A percentile compares a stretch with the other conserved stretches of the same genome.
Evolutionary conservation across 2,888 invertebrate genomes (phyloP).

Genomic region (Xestia ashworthii): DNA sequence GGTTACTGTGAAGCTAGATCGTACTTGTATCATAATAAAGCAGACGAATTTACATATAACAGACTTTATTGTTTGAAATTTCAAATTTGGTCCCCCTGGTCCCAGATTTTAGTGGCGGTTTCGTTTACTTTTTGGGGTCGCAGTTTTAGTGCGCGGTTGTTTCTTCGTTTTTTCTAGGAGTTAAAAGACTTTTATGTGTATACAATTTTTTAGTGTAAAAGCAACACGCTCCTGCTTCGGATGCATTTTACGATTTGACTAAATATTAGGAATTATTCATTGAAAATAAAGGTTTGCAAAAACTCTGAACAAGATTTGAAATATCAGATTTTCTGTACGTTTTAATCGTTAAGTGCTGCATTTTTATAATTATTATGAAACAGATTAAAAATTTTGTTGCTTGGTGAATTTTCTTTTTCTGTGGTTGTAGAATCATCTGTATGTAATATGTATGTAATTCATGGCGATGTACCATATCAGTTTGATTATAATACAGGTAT

Average conservation of each 20-base stretch:
- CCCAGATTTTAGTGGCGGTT: constrained; percentile 31
- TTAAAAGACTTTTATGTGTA: not conserved
- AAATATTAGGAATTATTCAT: not conserved
- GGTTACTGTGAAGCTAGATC: constrained; percentile 68
- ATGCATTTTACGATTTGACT: not conserved
- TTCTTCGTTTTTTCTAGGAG: constrained; percentile 1
- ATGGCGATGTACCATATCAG: not conserved
- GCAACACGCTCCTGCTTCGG: no score
- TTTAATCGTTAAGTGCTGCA: not conserved
- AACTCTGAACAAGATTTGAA: not conserved
- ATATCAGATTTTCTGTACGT: not conserved
- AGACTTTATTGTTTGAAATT: constrained; percentile 64
- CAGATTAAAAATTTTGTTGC: not conserved
- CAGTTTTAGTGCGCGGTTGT: not conserved
- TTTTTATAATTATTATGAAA: not conserved
- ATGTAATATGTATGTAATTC: no score
- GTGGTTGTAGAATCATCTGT: not conserved
- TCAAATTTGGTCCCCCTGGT: constrained; percentile 48
- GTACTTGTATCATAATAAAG: constrained; percentile 73
- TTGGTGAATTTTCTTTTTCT: not conserved
- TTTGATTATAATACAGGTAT: not conserved
- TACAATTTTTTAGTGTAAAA: not conserved
- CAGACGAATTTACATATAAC: constrained; percentile 67
- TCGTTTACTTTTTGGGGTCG: constrained; percentile 16
- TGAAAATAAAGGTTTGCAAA: not conserved